Conservation (phyloP, 2,113 vertebrate genomes). For the Syngnathus typhle region DNA sequence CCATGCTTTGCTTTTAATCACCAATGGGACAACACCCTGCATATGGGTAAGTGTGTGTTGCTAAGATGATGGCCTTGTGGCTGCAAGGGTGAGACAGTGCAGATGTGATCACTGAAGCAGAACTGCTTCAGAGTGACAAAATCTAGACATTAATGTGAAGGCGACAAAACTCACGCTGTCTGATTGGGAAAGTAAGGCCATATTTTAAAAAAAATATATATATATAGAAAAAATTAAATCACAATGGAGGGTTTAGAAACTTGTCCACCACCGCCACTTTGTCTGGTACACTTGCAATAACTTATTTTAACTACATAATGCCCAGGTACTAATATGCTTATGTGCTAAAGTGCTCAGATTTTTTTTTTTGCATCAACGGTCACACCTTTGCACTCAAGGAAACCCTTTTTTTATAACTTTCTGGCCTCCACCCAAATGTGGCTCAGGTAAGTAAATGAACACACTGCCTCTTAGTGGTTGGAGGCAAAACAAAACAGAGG, state of each 20-base stretch:
- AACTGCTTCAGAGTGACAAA: slow-evolving; percentile 57
- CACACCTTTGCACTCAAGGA: too few species aligned
- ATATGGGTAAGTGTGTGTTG: slow-evolving; percentile 39
- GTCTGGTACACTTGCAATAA: too few species aligned
- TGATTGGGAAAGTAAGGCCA: slow-evolving; percentile 6
- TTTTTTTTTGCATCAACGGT: too few species aligned
- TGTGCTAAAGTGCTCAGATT: too few species aligned
- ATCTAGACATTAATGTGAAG: slow-evolving; percentile 71
- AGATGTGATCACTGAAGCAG: slow-evolving; percentile 69
- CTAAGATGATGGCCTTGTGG: slow-evolving; percentile 67
- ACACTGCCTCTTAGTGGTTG: too few species aligned
- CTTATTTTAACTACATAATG: too few species aligned
- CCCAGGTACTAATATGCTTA: too few species aligned
- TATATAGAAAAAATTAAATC: slow-evolving; percentile 10
- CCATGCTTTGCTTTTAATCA: slow-evolving; percentile 70
- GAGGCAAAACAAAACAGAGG: background rate
- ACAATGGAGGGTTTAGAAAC: background rate
- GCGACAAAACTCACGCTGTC: slow-evolving; percentile 66
- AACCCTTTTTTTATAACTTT: too few species aligned
- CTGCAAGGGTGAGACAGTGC: slow-evolving; percentile 63
- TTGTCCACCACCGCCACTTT: too few species aligned
- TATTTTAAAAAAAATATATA: slow-evolving; percentile 18
- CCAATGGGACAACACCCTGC: slow-evolving; percentile 66
- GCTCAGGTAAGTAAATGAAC: too few species aligned
- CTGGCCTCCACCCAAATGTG: too few species aligned